A percentile compares a stretch with the other conserved stretches of the same genome.
phyloP scores from a whole-genome alignment of 2,888 invertebrate genomes.

The Amaurobius ferox region DNA sequence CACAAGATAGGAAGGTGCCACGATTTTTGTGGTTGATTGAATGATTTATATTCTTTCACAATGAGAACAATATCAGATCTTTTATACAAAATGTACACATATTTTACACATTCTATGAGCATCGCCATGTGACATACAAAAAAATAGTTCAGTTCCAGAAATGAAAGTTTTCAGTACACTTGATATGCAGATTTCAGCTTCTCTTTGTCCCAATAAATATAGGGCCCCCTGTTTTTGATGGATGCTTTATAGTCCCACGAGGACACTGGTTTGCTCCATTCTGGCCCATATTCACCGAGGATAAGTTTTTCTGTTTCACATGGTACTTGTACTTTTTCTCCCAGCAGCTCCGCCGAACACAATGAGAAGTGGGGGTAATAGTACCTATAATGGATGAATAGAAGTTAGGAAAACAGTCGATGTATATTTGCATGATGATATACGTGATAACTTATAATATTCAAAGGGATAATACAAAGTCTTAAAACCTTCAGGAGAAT shows the following conservation, averaged over 20 bases:
- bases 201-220: conserved; percentile 44
- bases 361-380: conserved; percentile 63
- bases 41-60: too few species aligned
- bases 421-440: too few species aligned
- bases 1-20: too few species aligned
- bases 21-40: too few species aligned
- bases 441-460: too few species aligned
- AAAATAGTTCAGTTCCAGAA: too few species aligned
- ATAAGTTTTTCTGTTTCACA: conserved; percentile 65
- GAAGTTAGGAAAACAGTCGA: not conserved
- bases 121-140: too few species aligned
- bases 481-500: too few species aligned
- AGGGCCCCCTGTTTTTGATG: conserved; percentile 46
- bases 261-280: conserved; percentile 44
- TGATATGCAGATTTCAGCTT: conserved; percentile 19
- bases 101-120: too few species aligned
- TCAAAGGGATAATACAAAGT: too few species aligned
- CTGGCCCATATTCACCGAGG: conserved; percentile 38
- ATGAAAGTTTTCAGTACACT: not conserved
- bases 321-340: conserved; percentile 67
- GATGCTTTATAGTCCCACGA: conserved; percentile 52
- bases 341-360: conserved; percentile 66
- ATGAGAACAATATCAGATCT: too few species aligned
- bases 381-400: conserved; percentile 28
- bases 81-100: too few species aligned